Percentiles rank a stretch among this genome's conserved stretches.
Evolutionary conservation across 1,140 invertebrate genomes (phyloP).

Genomic region (Zaprionus ornatus): DNA sequence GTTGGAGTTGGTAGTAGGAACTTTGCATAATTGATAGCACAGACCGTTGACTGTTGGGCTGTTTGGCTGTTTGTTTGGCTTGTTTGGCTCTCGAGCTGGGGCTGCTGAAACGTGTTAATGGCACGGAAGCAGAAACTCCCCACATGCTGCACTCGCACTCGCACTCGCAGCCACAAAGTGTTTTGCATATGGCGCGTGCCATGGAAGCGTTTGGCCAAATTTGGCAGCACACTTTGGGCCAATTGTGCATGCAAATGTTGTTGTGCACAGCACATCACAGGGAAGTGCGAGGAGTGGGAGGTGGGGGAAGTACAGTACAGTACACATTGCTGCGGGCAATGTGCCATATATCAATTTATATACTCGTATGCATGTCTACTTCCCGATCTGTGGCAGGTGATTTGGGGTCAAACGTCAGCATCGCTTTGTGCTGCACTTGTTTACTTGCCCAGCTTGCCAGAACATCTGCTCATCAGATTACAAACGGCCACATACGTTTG

Average conservation of each 20-base stretch:
- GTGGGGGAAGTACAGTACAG: slow-evolving; percentile 5
- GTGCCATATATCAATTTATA: slow-evolving; percentile 59
- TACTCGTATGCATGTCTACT: slow-evolving; percentile 40
- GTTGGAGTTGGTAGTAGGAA: slow-evolving; percentile 53
- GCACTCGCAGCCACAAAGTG: slow-evolving; percentile 27
- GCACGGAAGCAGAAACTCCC: slow-evolving; percentile 71
- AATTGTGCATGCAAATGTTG: slow-evolving; percentile 66
- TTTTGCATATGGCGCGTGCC: slow-evolving; percentile 78
- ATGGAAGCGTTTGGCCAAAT: slow-evolving; percentile 68
- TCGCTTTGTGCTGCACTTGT: slow-evolving; percentile 29
- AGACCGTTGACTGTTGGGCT: slow-evolving; percentile 45
- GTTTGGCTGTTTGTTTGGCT: slow-evolving; percentile 20
- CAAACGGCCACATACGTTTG: slow-evolving; percentile 14
- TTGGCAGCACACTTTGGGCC: slow-evolving; percentile 48
- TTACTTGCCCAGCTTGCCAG: slow-evolving; percentile 20
- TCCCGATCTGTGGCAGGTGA: slow-evolving; percentile 59
- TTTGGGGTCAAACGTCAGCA: slow-evolving; percentile 63
- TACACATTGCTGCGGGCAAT: slow-evolving; percentile 21
- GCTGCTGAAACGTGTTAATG: slow-evolving; percentile 67
- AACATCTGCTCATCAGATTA: slow-evolving; percentile 75
- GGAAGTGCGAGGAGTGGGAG: background rate
- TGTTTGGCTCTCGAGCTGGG: slow-evolving; percentile 22
- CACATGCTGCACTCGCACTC: slow-evolving; percentile 9
- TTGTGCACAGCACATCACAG: slow-evolving; percentile 59
- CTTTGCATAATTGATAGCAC: slow-evolving; percentile 73